These are phyloP conservation scores for Rhagonycha fulva DNA, from an alignment of 2,888 invertebrate species.

Conservation along the genomic window DNA sequence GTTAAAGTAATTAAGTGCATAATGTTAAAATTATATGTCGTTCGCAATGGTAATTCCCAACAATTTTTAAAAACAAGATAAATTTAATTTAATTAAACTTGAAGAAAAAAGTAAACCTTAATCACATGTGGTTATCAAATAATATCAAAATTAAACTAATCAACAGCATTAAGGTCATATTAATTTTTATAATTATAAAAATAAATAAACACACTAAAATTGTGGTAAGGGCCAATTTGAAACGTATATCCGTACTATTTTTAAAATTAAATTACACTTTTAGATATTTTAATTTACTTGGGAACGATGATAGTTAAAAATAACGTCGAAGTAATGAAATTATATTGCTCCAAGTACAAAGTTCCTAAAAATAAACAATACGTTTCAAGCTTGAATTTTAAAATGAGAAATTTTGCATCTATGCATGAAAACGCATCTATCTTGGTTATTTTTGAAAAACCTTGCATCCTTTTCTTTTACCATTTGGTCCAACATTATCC, in stretches of 20 bases:
- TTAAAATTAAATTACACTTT: neutral
- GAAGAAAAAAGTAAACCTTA: neutral
- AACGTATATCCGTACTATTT: neutral
- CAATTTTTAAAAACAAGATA: slow-evolving; percentile 2
- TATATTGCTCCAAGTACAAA: neutral
- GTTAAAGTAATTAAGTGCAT: slow-evolving; percentile 7
- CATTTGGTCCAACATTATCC: neutral
- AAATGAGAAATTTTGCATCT: neutral
- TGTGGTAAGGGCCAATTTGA: neutral
- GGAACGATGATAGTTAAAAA: neutral
- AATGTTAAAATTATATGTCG: slow-evolving; percentile 13
- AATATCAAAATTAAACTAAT: neutral
- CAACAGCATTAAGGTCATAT: neutral
- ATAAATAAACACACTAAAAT: neutral
- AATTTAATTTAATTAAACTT: neutral
- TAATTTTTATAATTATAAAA: neutral
- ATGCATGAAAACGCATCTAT: neutral
- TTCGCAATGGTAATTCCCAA: neutral
- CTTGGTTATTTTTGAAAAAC: too few species aligned
- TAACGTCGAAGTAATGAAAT: neutral
- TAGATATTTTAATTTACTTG: neutral
- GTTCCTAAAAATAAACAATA: neutral
- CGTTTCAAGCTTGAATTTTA: neutral
- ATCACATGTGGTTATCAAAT: neutral
- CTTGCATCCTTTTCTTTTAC: neutral